Evolutionary conservation across 1,140 invertebrate genomes (phyloP).

Genomic region (Brachionus koreanus): DNA sequence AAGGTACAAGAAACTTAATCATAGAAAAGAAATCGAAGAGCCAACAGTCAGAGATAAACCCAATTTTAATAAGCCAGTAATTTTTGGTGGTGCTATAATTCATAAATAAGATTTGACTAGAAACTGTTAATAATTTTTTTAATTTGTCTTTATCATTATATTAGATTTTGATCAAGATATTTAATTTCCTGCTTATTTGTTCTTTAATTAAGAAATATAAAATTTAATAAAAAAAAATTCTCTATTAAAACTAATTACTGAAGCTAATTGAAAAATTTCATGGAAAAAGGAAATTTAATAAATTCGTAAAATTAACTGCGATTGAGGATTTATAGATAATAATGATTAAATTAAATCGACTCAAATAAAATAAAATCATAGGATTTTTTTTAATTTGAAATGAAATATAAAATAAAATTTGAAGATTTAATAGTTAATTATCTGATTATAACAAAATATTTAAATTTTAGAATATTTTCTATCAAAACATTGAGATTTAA

Average conservation of each 20-base stretch:
- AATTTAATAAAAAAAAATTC: not conserved
- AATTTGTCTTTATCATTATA: not conserved
- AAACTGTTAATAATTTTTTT: not conserved
- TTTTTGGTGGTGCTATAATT: slow-evolving; percentile 27
- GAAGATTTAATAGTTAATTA: too few species aligned
- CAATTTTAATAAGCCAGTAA: not conserved
- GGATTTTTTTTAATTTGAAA: too few species aligned
- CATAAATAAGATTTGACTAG: slow-evolving; percentile 3
- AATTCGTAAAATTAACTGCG: not conserved
- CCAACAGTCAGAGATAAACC: slow-evolving; percentile 20
- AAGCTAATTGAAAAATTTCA: not conserved
- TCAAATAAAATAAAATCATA: too few species aligned
- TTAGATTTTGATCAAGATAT: not conserved
- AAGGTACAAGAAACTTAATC: slow-evolving; percentile 11
- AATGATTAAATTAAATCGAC: too few species aligned
- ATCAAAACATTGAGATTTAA: too few species aligned
- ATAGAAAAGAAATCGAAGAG: slow-evolving; percentile 40
- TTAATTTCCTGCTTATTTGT: not conserved
- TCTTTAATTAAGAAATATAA: not conserved
- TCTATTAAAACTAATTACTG: not conserved
- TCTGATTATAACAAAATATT: too few species aligned
- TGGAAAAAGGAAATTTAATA: not conserved
- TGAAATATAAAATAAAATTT: too few species aligned
- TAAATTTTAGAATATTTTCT: too few species aligned
- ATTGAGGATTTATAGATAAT: too few species aligned